Percentiles rank a stretch among this genome's conserved stretches.
Evolutionary conservation across 2,113 vertebrate genomes (phyloP).

Genomic region (Apus apus): DNA sequence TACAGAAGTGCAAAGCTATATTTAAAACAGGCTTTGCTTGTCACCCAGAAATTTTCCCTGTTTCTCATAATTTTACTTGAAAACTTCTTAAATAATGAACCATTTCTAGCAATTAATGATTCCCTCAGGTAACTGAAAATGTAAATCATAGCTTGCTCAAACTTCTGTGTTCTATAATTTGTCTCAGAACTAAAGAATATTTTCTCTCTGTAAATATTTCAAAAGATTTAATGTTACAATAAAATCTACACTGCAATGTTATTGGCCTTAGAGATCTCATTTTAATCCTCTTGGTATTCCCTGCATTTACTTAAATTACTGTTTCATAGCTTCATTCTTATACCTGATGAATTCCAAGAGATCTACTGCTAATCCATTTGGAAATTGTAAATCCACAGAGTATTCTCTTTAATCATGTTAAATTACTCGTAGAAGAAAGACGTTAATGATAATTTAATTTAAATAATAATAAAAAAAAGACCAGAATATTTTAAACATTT

Average conservation of each 20-base stretch:
- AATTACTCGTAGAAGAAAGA: slow-evolving; percentile 6
- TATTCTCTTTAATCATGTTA: slow-evolving; percentile 38
- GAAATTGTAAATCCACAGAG: slow-evolving; percentile 64
- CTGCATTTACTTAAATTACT: slow-evolving; percentile 64
- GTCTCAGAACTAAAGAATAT: slow-evolving; percentile 48
- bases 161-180: slow-evolving; percentile 24
- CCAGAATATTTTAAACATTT: background rate
- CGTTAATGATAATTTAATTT: slow-evolving; percentile 47
- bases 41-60: background rate
- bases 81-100: slow-evolving; percentile 42
- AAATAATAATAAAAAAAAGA: background rate
- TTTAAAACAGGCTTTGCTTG: background rate
- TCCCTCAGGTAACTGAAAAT: slow-evolving; percentile 51
- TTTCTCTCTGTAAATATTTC: slow-evolving; percentile 51
- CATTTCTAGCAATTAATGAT: slow-evolving; percentile 44
- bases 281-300: slow-evolving; percentile 49
- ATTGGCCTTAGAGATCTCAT: slow-evolving; percentile 35
- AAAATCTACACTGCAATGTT: slow-evolving; percentile 35
- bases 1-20: background rate
- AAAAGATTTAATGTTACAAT: slow-evolving; percentile 52
- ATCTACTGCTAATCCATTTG: slow-evolving; percentile 49
- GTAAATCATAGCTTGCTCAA: slow-evolving; percentile 48
- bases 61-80: slow-evolving; percentile 30
- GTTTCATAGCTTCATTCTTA: slow-evolving; percentile 53
- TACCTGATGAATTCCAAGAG: slow-evolving; percentile 59